phyloP scores from a whole-genome alignment of 2,888 invertebrate species.

The Cyclophora punctaria region DNA sequence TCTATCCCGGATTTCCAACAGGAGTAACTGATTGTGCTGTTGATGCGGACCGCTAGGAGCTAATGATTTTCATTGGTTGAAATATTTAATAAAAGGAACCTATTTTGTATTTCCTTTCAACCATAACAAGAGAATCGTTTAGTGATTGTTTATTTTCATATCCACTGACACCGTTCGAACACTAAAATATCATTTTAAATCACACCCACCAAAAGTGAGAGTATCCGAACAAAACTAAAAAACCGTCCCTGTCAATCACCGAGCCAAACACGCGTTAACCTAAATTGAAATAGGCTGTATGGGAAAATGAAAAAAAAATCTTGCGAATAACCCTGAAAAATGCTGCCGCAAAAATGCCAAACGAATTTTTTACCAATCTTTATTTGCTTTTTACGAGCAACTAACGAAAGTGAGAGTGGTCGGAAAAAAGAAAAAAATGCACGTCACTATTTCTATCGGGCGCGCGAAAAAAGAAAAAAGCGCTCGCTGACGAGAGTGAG shows the following conservation, averaged over 20 bases:
- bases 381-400: conserved; percentile 68
- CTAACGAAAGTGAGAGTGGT: conserved; percentile 60
- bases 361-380: conserved; percentile 59
- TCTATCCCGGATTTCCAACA: too few species aligned
- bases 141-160: too few species aligned
- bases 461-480: conserved; percentile 50
- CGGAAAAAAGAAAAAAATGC: conserved; percentile 63
- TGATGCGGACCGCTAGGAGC: too few species aligned
- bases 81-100: too few species aligned
- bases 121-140: too few species aligned
- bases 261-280: conserved; percentile 10
- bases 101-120: too few species aligned
- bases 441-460: conserved; percentile 71
- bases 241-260: conserved; percentile 13
- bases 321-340: conserved; percentile 49
- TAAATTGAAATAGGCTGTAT: conserved; percentile 20
- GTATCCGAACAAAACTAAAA: conserved; percentile 5
- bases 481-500: conserved; percentile 49
- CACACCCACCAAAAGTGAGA: conserved; percentile 1
- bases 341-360: conserved; percentile 49
- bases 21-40: too few species aligned
- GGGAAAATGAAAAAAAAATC: conserved; percentile 36
- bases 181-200: neutral
- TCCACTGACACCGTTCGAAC: too few species aligned
- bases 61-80: too few species aligned